Evolutionary conservation across 2,888 invertebrate species (phyloP).

Genomic region (Aspidiotus destructor): DNA sequence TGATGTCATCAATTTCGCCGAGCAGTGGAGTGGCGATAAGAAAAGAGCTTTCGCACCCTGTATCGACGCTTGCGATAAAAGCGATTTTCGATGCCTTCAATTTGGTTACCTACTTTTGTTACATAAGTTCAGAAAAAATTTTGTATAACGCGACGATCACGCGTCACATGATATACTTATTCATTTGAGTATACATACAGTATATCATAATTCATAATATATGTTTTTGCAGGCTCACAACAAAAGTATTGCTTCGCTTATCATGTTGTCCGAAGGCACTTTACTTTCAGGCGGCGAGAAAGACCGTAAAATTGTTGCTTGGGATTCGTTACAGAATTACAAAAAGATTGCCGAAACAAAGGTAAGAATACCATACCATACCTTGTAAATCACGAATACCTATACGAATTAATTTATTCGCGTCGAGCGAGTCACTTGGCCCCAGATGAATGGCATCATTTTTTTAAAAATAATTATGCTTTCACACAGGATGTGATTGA

Average conservation of each 20-base stretch:
- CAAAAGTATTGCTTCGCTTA: slow-evolving; percentile 74
- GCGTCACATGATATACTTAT: no score
- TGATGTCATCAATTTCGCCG: no score
- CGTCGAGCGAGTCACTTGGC: neutral
- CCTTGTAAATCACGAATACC: neutral
- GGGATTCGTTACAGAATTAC: slow-evolving; percentile 84
- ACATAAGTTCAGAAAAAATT: no score
- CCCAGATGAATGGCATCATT: neutral
- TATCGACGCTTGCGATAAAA: no score
- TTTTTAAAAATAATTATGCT: slow-evolving; percentile 15
- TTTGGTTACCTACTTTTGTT: no score
- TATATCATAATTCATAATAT: no score
- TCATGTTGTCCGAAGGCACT: slow-evolving; percentile 84
- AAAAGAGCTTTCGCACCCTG: no score
- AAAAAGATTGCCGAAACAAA: slow-evolving; percentile 81
- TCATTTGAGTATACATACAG: no score
- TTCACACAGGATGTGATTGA: no score
- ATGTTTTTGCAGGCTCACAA: slow-evolving; percentile 56
- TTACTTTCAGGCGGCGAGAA: slow-evolving; percentile 82
- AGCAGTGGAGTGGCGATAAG: no score
- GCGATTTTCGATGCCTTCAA: no score
- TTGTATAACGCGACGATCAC: no score
- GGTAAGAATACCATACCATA: slow-evolving; percentile 47
- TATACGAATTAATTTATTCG: neutral
- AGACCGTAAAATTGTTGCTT: slow-evolving; percentile 80